phyloP scores from a whole-genome alignment of 2,888 invertebrate species.

The Malacosoma neustria region DNA sequence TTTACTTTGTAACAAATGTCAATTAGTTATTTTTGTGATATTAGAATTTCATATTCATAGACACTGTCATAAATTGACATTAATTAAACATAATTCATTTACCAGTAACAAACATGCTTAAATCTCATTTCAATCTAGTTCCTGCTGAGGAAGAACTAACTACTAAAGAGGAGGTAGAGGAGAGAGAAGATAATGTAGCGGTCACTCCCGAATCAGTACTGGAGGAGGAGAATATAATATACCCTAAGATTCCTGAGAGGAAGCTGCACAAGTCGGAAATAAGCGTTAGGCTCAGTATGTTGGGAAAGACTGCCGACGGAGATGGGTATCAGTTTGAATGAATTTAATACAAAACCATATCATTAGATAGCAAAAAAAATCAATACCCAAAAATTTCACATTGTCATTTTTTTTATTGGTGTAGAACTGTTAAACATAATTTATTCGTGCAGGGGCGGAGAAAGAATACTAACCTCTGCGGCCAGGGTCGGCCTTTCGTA shows the following conservation, averaged over 20 bases:
- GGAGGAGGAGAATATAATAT: slow-evolving; percentile 15
- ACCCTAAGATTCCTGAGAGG: slow-evolving; percentile 22
- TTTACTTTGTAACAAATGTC: too few relatives aligned
- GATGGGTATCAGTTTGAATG: too few relatives aligned
- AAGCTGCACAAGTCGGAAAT: slow-evolving; percentile 39
- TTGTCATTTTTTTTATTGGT: too few relatives aligned
- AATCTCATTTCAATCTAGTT: slow-evolving; percentile 38
- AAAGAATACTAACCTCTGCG: too few relatives aligned
- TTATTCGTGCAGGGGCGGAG: too few relatives aligned
- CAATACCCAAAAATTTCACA: too few relatives aligned
- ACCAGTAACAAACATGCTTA: slow-evolving; percentile 33
- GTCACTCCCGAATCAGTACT: slow-evolving; percentile 4
- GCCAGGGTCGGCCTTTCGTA: too few relatives aligned
- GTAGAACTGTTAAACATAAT: background rate
- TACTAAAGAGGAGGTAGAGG: slow-evolving; percentile 9
- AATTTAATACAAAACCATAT: too few relatives aligned
- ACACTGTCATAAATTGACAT: background rate
- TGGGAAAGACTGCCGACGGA: slow-evolving; percentile 63
- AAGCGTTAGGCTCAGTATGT: slow-evolving; percentile 40
- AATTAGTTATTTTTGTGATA: too few relatives aligned
- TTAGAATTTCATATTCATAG: too few relatives aligned
- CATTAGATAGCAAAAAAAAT: too few relatives aligned
- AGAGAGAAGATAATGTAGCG: slow-evolving; percentile 8
- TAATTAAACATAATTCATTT: too few relatives aligned
- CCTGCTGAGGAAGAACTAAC: slow-evolving; percentile 5